phyloP scores from a whole-genome alignment of 1,140 invertebrate genomes.

The Nebria ingens region DNA sequence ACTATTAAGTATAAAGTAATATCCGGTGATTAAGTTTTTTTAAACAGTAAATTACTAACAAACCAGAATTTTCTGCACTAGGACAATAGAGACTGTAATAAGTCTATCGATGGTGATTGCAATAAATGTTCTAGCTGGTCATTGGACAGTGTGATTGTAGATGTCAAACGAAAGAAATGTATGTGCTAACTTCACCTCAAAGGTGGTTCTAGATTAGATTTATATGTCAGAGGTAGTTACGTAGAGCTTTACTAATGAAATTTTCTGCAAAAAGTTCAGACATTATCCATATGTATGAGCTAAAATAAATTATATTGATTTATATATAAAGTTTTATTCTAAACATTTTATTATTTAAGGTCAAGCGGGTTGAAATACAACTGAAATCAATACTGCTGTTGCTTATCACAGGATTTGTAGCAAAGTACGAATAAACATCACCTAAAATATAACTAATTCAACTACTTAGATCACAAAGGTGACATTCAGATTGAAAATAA shows the following conservation, averaged over 20 bases:
- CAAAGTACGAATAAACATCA: neutral
- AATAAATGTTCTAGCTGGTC: neutral
- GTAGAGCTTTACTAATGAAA: slow-evolving; percentile 10
- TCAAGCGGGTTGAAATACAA: too few species aligned
- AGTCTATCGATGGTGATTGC: neutral
- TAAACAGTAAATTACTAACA: neutral
- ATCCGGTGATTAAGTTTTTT: neutral
- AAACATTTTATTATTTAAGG: neutral
- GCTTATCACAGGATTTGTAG: too few species aligned
- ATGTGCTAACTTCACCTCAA: neutral
- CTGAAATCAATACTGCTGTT: neutral
- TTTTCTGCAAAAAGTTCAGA: neutral
- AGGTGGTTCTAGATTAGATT: slow-evolving; percentile 3
- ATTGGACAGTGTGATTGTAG: neutral
- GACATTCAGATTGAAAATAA: too few species aligned
- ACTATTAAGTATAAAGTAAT: neutral
- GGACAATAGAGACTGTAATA: neutral
- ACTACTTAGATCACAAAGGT: too few species aligned
- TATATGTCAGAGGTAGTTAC: slow-evolving; percentile 1
- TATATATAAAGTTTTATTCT: neutral
- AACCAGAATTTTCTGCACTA: neutral
- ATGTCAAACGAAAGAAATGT: neutral
- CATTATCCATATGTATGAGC: neutral
- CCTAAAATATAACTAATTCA: too few species aligned
- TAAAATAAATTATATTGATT: neutral